Conservation (phyloP, 2,797 vertebrate species). For the Rhinatrema bivittatum region DNA sequence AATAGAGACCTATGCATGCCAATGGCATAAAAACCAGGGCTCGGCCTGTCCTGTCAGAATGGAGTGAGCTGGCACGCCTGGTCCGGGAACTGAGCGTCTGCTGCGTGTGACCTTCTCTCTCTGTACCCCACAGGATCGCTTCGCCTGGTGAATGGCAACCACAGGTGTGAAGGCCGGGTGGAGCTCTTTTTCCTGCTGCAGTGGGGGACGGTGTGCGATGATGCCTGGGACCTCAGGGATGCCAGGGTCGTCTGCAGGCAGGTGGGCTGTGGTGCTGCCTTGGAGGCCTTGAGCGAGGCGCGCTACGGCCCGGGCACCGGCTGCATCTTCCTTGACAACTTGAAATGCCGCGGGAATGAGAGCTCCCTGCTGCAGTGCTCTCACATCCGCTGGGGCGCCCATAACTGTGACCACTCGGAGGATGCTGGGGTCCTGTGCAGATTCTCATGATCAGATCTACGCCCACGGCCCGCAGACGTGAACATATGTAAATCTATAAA, state of each 20-base stretch:
- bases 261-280: slow-evolving; percentile 73
- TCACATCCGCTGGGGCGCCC: slow-evolving; percentile 85
- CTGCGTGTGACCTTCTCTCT: no score
- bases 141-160: slow-evolving; percentile 70
- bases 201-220: slow-evolving; percentile 94
- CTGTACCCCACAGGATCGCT: slow-evolving; percentile 52
- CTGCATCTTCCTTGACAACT: slow-evolving; percentile 87
- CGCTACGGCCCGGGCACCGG: slow-evolving; percentile 77
- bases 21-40: no score
- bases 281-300: slow-evolving; percentile 59
- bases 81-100: no score
- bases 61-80: no score
- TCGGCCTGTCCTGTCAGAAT: no score
- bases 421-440: slow-evolving; percentile 79
- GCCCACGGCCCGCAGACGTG: slow-evolving; percentile 4
- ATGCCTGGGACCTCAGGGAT: slow-evolving; percentile 86
- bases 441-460: slow-evolving; percentile 54
- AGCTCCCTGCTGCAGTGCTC: slow-evolving; percentile 73
- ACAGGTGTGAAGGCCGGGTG: slow-evolving; percentile 85
- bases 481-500: slow-evolving; percentile 58
- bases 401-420: slow-evolving; percentile 93
- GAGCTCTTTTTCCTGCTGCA: slow-evolving; percentile 75
- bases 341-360: slow-evolving; percentile 84
- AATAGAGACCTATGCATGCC: no score
- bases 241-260: slow-evolving; percentile 78